A percentile compares a stretch with the other conserved stretches of the same genome.
Conservation (phyloP, 35 echinoderm and acorn worm species). For the Holothuria glaberrima region DNA sequence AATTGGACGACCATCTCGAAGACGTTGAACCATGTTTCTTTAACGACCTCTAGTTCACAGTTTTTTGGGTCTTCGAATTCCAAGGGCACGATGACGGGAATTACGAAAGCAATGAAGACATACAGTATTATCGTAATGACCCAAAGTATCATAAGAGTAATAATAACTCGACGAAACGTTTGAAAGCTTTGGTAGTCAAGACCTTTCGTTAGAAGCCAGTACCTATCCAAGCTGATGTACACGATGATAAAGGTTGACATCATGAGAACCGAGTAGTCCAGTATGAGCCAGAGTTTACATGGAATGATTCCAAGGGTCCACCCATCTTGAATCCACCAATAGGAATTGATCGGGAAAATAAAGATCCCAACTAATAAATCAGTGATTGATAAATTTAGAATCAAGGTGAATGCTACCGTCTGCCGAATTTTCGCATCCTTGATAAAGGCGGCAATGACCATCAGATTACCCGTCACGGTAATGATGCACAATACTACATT, state of each 20-base stretch:
- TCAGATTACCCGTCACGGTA: conserved; percentile 11
- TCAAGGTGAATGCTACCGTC: conserved; percentile 30
- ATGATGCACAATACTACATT: conserved; percentile 27
- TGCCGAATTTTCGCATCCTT: conserved; percentile 28
- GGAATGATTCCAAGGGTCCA: conserved; percentile 69
- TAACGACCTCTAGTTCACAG: conserved; percentile 65
- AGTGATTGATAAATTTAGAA: conserved; percentile 64
- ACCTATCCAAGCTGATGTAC: conserved; percentile 82
- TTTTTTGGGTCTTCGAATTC: not conserved
- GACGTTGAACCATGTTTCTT: not conserved
- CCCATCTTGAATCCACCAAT: conserved; percentile 54
- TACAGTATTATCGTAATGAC: conserved; percentile 12
- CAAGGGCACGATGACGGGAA: not conserved
- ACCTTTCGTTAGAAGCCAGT: conserved; percentile 83
- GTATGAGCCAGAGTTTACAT: conserved; percentile 72
- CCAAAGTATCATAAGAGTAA: conserved; percentile 27
- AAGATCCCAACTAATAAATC: conserved; percentile 77
- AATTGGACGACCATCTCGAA: conserved; percentile 59
- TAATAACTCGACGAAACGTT: conserved; percentile 42
- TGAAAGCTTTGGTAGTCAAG: conserved; percentile 64
- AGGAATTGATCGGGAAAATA: conserved; percentile 56
- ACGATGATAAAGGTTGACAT: conserved; percentile 67
- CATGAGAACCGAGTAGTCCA: conserved; percentile 65
- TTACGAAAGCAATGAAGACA: conserved; percentile 45
- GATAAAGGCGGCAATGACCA: conserved; percentile 31